phyloP scores from a whole-genome alignment of 2,113 vertebrate species.

The Tetraodon nigroviridis region DNA sequence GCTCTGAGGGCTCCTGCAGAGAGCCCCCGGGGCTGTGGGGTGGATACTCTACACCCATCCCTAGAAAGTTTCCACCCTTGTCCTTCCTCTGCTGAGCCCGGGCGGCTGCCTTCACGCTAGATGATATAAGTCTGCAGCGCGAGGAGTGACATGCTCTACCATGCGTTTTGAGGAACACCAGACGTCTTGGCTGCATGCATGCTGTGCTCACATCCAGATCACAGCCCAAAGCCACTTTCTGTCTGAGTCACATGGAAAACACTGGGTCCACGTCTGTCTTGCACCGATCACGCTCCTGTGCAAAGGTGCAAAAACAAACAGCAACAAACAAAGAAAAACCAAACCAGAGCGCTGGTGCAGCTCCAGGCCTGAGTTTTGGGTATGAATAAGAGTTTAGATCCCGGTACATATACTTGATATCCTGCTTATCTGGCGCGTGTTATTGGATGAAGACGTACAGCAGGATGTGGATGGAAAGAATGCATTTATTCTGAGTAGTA shows the following conservation, averaged over 20 bases:
- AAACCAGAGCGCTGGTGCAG: no score
- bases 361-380: background rate
- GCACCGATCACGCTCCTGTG: background rate
- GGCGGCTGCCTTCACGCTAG: constrained; percentile 49
- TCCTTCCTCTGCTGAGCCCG: constrained; percentile 46
- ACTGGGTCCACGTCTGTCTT: background rate
- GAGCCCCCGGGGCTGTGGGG: constrained; percentile 40
- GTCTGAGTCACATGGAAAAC: constrained; percentile 6
- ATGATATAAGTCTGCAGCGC: constrained; percentile 55
- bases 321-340: no score
- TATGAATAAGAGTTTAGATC: no score
- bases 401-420: background rate
- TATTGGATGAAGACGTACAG: background rate
- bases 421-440: background rate
- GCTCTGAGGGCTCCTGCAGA: constrained; percentile 31
- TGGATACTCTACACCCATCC: constrained; percentile 56
- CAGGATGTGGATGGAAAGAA: background rate
- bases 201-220: constrained; percentile 38
- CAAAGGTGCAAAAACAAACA: no score
- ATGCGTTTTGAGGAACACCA: constrained; percentile 39
- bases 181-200: constrained; percentile 32
- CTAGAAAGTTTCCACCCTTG: constrained; percentile 54
- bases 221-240: constrained; percentile 20
- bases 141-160: constrained; percentile 58
- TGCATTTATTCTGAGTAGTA: background rate